These are phyloP conservation scores for Ceyx cyanopectus DNA, from an alignment of 2,113 vertebrate species.

Conservation along the genomic window DNA sequence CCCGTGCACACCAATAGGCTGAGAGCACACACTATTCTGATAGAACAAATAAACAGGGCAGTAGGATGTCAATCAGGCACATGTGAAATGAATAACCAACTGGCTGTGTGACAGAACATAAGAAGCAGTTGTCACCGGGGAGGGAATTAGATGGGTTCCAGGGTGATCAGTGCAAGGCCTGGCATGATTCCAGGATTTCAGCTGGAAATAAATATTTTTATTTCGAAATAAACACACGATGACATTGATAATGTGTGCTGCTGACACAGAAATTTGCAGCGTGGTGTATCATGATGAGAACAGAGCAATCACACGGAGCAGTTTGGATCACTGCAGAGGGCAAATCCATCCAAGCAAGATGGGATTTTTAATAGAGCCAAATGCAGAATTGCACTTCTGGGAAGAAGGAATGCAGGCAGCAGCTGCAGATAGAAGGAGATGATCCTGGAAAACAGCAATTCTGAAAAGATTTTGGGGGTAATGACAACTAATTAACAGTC, in stretches of 20 bases:
- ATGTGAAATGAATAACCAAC: slow-evolving; percentile 49
- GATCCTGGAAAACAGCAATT: slow-evolving; percentile 4
- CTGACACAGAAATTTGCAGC: slow-evolving; percentile 52
- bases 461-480: slow-evolving; percentile 22
- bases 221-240: slow-evolving; percentile 56
- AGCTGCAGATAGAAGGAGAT: slow-evolving; percentile 41
- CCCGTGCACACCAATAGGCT: neutral
- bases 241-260: slow-evolving; percentile 52
- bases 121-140: neutral
- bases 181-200: neutral
- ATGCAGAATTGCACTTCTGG: slow-evolving; percentile 24
- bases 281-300: slow-evolving; percentile 48
- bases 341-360: slow-evolving; percentile 43
- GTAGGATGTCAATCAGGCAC: slow-evolving; percentile 27
- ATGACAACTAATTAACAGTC: slow-evolving; percentile 38
- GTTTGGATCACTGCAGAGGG: slow-evolving; percentile 28
- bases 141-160: slow-evolving; percentile 46
- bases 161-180: slow-evolving; percentile 39
- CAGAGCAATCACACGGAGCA: slow-evolving; percentile 29
- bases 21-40: neutral
- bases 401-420: slow-evolving; percentile 55
- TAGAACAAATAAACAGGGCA: slow-evolving; percentile 31
- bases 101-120: slow-evolving; percentile 44
- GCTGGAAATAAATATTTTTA: slow-evolving; percentile 65
- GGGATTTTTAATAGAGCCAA: slow-evolving; percentile 46